Base-by-base conservation (phyloP, 2,113 vertebrate species). In the Pomatorhinus ruficollis region DNA sequence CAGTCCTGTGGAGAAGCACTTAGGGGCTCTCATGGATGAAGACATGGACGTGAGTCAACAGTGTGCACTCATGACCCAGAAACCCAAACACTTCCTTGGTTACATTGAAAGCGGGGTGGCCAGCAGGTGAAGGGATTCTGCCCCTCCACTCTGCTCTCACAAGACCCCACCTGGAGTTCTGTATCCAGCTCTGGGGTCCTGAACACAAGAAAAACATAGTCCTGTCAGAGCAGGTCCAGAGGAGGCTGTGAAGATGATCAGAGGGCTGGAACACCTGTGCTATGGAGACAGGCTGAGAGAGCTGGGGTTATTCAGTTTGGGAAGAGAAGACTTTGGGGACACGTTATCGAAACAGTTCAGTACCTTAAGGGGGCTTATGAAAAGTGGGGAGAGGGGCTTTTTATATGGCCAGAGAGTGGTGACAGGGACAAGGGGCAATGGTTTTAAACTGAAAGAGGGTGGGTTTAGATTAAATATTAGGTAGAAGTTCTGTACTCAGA, bases 61-160 rank as follows among this genome's bases (percentile, higher is more conserved):
- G 15, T 5, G 5, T 40, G 16, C 9, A 24, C 17, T 35, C 56
- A 40, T 0, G 0, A 20, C n/a, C 40, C 20, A 63, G 14, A 63
- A 63, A 71, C 35, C 11, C 30, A 56, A 11, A 13, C 7, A 8
- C 9, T 31, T 79, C 13, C 49, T 15, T 13, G 25, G 35, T 61
- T 79, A 14, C 20, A 47, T 18, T 2, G 2, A 54, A 63, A 63
- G 30, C 22, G 63, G 30, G 2, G 20, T 35, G 30, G 9, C 5
- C 9, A 30, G n/a, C 5, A 54, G 47, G 30, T 61, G 8, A 4
- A 39, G 20, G 16, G 20, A 14, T 40, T 42, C 15, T 40, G 10
- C 10, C 12, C 23, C 4, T 69, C 56, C 21, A 9, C 40, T 54
- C 39, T 54, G 12, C 39, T 39, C 56, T 54, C 3, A 8, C 0